Evolutionary conservation across 2,888 invertebrate species (phyloP), one percentile per base, ranked within the genome.

Genomic region (Cosmorhoe ocellata): DNA sequence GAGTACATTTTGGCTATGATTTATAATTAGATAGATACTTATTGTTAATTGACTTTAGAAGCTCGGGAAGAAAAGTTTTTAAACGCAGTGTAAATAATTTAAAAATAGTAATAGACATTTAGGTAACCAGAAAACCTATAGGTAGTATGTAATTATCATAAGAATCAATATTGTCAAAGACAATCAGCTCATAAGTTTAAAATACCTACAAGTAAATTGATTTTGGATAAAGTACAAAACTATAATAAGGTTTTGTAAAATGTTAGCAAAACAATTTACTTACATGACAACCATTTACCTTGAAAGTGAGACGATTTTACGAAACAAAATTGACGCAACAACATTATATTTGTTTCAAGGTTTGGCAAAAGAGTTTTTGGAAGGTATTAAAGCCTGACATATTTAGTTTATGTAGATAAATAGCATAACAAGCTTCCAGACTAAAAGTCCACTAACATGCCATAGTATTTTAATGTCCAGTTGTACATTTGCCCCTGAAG

Each of bases 241-340:
- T 37, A 18, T 52, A 53, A 52, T 36, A 47, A 48, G 38, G 43
- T 48, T 38, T 9, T 24, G 6, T 7, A 53, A 68, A 69, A 62
- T 69, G 66, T 66, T 74, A 76, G 73, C 72, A 73, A 76, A 79
- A 63, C 49, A 68, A 69, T 54, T n/a, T n/a, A n/a, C n/a, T n/a
- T n/a, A 50, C 51, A 64, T 71, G 73, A 81, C 82, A 80, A 81
- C 80, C 81, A 75, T 71, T 71, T 73, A 76, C 81, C 81, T 82
- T 84, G 76, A 76, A 79, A 76, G 81, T 84, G 83, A 83, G 82
- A 74, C 80, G 75, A 76, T n/a, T 66, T 53, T 61, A 67, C 22
- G 24, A 26, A 36, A 26, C 13, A 22, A 26, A 33, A 45, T 26
- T 13, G 39, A 33, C 40, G 2, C 10, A 34, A 44, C 18, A 24